These are phyloP conservation scores for Rana temporaria DNA, from an alignment of 2,113 vertebrate species.

Conservation along the genomic window DNA sequence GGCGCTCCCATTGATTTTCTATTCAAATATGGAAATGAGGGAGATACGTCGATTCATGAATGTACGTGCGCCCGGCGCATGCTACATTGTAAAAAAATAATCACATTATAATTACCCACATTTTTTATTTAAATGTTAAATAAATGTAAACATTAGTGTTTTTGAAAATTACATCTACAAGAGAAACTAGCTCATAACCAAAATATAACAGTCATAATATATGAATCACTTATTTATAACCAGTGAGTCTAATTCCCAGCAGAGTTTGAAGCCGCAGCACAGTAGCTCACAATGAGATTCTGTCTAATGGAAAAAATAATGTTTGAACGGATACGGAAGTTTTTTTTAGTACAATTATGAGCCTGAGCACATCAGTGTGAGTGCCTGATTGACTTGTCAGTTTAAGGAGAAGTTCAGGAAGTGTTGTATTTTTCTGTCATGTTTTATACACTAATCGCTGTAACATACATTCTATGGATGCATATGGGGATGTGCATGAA, in stretches of 20 bases:
- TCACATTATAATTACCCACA: not conserved
- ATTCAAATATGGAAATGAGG: no score
- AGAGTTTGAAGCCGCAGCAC: conserved; percentile 15
- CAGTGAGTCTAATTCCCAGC: conserved; percentile 25
- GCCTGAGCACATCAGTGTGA: not conserved
- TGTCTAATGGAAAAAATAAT: conserved; percentile 30
- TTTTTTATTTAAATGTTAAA: no score
- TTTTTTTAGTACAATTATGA: conserved; percentile 9
- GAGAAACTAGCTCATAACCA: not conserved
- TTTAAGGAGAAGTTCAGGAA: not conserved
- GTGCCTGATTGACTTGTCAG: not conserved
- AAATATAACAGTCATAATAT: conserved; percentile 22
- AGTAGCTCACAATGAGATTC: not conserved
- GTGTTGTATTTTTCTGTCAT: not conserved
- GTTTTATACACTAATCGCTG: not conserved
- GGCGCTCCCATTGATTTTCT: no score
- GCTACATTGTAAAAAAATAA: not conserved
- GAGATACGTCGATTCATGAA: no score
- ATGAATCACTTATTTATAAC: conserved; percentile 41
- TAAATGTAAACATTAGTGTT: not conserved
- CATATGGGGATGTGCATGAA: no score
- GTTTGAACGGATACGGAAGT: not conserved
- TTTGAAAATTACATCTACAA: not conserved
- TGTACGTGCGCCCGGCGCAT: no score
- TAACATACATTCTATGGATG: no score